A percentile compares a stretch with the other conserved stretches of the same genome.
These are phyloP conservation scores for Patagioenas fasciata DNA, from an alignment of 2,113 vertebrate species.

Conservation along the genomic window DNA sequence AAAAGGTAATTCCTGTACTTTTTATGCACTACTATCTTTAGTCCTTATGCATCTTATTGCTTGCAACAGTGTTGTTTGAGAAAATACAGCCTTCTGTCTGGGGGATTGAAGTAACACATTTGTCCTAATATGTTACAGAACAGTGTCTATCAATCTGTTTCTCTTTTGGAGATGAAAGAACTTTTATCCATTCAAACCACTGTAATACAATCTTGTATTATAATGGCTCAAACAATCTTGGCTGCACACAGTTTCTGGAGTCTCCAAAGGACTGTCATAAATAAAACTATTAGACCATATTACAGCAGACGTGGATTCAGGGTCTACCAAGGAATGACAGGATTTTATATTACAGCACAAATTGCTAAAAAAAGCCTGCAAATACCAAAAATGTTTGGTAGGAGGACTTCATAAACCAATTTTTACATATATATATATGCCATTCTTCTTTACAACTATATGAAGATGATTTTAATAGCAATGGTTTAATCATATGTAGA, in stretches of 20 bases:
- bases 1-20: neutral
- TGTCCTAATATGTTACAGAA: neutral
- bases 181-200: conserved; percentile 16
- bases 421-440: neutral
- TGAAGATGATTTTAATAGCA: neutral
- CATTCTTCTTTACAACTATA: neutral
- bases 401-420: neutral
- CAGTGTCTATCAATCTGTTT: conserved; percentile 4
- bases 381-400: neutral
- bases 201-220: conserved; percentile 28
- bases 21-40: neutral
- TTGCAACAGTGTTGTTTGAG: neutral
- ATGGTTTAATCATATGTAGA: neutral
- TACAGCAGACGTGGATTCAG: neutral
- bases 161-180: neutral
- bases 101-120: neutral
- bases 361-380: accelerated
- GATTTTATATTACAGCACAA: neutral
- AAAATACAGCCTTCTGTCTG: neutral
- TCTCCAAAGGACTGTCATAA: conserved; percentile 45
- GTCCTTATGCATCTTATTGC: neutral
- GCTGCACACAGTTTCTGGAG: neutral
- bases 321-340: neutral
- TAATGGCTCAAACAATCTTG: conserved; percentile 47
- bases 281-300: conserved; percentile 41